Percentiles rank a stretch among this genome's conserved stretches.
Conservation (phyloP, 53 echinoderm and acorn worm genomes). For the Astropecten irregularis region DNA sequence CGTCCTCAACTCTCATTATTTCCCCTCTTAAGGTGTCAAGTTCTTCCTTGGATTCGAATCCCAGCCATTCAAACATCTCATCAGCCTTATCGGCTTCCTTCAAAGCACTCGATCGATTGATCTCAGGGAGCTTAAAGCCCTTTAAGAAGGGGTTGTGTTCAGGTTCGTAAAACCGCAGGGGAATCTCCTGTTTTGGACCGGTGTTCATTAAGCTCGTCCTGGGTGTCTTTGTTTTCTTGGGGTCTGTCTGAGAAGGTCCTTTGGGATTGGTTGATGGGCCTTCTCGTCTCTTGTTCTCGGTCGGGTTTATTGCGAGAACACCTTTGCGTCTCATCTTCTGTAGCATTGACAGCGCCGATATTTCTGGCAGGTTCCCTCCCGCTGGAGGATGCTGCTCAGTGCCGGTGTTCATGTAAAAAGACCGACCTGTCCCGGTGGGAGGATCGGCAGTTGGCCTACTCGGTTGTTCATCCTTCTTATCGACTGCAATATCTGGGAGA, state of each 20-base stretch:
- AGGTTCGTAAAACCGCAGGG: constrained; percentile 60
- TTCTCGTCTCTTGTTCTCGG: neutral
- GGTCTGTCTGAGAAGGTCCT: too few species aligned
- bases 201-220: neutral
- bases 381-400: too few species aligned
- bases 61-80: constrained; percentile 89
- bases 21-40: constrained; percentile 34
- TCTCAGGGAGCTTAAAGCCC: constrained; percentile 1
- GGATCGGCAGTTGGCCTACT: neutral
- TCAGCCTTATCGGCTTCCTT: constrained; percentile 65
- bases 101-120: constrained; percentile 40
- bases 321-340: neutral
- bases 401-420: constrained; percentile 22
- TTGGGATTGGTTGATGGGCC: too few species aligned
- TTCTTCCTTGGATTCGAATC: constrained; percentile 80
- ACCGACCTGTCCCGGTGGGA: neutral
- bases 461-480: too few species aligned
- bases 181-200: neutral
- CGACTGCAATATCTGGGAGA: too few species aligned
- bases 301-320: neutral
- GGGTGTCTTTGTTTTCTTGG: neutral
- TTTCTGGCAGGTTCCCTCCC: too few species aligned
- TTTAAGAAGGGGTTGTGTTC: constrained; percentile 79
- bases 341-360: neutral
- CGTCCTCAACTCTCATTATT: neutral